Conservation (phyloP, 64 coral and sea anemone genomes). For the Stichodactyla helianthus region DNA sequence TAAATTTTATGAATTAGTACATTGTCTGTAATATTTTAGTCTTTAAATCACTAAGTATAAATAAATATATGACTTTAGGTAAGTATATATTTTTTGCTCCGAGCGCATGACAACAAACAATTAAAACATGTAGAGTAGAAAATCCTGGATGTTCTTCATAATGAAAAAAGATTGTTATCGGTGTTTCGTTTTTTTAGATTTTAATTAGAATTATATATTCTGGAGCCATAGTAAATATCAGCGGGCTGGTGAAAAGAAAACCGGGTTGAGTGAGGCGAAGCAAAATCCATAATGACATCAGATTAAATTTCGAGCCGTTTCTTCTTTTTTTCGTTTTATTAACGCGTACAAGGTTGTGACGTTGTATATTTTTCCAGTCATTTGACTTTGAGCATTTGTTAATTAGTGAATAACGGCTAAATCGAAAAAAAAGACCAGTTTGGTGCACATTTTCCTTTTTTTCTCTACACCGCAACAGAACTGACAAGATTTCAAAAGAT, state of each 20-base stretch:
- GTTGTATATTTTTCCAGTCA: not conserved
- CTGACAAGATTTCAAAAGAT: too few species aligned
- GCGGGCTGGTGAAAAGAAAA: not conserved
- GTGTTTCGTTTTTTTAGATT: not conserved
- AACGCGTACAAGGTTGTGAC: not conserved
- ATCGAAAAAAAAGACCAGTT: not conserved
- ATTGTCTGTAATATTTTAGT: not conserved
- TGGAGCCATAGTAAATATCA: not conserved
- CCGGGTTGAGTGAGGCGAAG: not conserved
- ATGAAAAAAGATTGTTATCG: slow-evolving; percentile 1
- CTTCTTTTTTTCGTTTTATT: not conserved
- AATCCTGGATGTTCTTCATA: not conserved
- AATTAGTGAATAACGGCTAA: not conserved
- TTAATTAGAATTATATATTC: not conserved
- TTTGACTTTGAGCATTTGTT: not conserved
- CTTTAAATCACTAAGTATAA: not conserved
- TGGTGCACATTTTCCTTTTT: not conserved
- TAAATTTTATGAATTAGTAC: not conserved
- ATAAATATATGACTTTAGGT: not conserved
- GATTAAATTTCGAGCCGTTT: not conserved
- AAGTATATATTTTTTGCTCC: not conserved
- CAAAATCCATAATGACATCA: slow-evolving; percentile 6
- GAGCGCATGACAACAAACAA: not conserved
- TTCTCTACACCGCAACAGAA: too few species aligned
- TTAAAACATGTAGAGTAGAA: not conserved